phyloP scores from a whole-genome alignment of 1,140 invertebrate genomes.

The Bombus impatiens region DNA sequence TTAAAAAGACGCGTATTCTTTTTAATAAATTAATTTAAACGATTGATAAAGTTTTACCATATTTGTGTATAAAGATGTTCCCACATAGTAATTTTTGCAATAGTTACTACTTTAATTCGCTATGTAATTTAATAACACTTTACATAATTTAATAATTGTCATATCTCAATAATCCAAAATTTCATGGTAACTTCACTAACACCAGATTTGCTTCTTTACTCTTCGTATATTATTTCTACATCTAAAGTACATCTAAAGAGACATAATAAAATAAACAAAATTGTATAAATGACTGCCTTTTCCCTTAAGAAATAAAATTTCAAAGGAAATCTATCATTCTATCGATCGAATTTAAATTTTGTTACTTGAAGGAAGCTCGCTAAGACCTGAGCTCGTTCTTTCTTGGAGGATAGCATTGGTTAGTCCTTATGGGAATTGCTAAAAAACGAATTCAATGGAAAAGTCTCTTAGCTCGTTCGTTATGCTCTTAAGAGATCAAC shows the following conservation, averaged over 20 bases:
- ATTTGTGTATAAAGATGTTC: no score
- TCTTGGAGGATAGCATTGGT: constrained; percentile 2
- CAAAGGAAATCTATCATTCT: neutral
- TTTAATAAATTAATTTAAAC: neutral
- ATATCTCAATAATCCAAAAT: neutral
- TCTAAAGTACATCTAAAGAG: neutral
- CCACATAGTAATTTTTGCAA: neutral
- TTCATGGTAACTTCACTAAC: neutral
- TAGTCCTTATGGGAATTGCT: constrained; percentile 56
- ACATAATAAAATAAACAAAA: neutral
- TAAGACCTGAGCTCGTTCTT: neutral
- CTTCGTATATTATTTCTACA: neutral
- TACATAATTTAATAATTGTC: neutral
- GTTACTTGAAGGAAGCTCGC: neutral
- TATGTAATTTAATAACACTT: neutral
- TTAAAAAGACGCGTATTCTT: neutral
- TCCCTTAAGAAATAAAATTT: neutral
- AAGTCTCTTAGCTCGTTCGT: constrained; percentile 58
- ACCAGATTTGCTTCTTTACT: neutral
- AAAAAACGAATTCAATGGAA: constrained; percentile 61
- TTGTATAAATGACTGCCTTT: neutral
- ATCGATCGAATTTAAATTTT: neutral
- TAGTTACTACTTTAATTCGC: neutral
- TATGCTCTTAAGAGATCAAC: constrained; percentile 52
- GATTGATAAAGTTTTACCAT: no score